Evolutionary conservation across 35 echinoderm and acorn worm species (phyloP), one percentile per base, ranked within the genome.

Genomic region (Lytechinus variegatus): DNA sequence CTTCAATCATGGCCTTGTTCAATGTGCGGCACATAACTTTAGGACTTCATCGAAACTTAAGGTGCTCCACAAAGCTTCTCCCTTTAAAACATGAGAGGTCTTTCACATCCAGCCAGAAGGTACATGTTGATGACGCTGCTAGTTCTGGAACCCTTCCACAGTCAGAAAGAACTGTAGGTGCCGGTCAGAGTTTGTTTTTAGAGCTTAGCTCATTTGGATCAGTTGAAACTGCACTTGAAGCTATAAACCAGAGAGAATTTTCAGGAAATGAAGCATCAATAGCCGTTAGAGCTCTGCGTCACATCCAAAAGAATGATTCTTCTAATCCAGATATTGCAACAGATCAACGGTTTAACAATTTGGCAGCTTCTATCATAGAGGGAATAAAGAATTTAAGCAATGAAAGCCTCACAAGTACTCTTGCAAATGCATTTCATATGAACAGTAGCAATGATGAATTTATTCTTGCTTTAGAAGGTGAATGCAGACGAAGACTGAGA

Each of bases 231-330:
- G 92, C 21, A 10, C 54, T 93, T 54, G 54, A 54, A 57, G 53
- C 13, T 11, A 54, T 54, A 55, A 93, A 54, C 27, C 53, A 93
- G 92, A 27, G 55, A 10, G 92, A 93, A 57, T 27, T 93, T 13
- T 55, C 92, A 9, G 92, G 92, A 93, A 93, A 93, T 57, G 92
- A 93, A 93, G 92, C 92, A 55, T 93, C 92, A 57, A 54, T 93
- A 27, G 55, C 92, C 28, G 53, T 93, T 5, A 55, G 55, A 53
- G 92, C 92, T 6, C 53, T 93, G 9, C 54, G 54, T 16, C 55
- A 93, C 52, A 57, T 93, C 21, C 52, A 57, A 11, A 93, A 57
- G 53, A 93, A 93, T 93, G 53, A 93, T 57, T n/a, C 55, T n/a
- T 12, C 52, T 6, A 51, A 14, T 13, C 11, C 28, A 10, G 27